Evolutionary conservation across 2,888 invertebrate species (phyloP), one percentile per base, ranked within the genome.

Genomic region (Acrocyrtus sp.): DNA sequence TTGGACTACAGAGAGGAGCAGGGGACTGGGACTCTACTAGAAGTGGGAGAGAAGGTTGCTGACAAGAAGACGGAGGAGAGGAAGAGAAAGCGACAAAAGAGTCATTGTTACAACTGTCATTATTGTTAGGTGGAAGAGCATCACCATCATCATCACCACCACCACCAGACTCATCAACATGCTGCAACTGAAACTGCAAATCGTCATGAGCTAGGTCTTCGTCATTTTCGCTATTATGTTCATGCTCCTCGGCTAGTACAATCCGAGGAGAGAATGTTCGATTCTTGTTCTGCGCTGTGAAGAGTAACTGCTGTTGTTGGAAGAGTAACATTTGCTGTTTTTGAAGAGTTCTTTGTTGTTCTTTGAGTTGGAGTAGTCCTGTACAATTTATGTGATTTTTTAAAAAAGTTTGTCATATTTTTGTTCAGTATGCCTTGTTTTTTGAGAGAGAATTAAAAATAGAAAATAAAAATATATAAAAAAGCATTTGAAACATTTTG

Each of bases 21-120:
- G 12, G 50, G 58, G 50, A 22, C 81, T 82, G 70, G 43, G 72
- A n/a, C n/a, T n/a, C 82, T 84, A 61, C 45, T 54, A 62, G 50
- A 66, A 45, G 8, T 47, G 45, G 70, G 72, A 72, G 70, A 22
- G 43, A 26, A 45, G 56, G 17, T 34, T 57, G 48, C 22, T 45
- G 51, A 26, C 47, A 15, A 50, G 51, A 27, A 47, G 57, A 47
- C n/a, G 68, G 24, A 5, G 47, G 45, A n/a, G 63, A 43, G 54
- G 39, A 24, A 34, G 57, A 54, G 53, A 53, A 43, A 27, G 61
- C 43, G 47, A 61, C 22, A 19, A 21, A 1, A 22, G 67, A 58
- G n/a, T 60, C 60, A 68, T 60, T 61, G 47, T 68, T 68, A 26
- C 21, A 39, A 48, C 50, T 39, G 26, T 47, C 47, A 17, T 34